Percentiles rank a stretch among this genome's conserved stretches.
phyloP scores from a whole-genome alignment of 2,797 vertebrate species.

The Acrossocheilus fasciatus region DNA sequence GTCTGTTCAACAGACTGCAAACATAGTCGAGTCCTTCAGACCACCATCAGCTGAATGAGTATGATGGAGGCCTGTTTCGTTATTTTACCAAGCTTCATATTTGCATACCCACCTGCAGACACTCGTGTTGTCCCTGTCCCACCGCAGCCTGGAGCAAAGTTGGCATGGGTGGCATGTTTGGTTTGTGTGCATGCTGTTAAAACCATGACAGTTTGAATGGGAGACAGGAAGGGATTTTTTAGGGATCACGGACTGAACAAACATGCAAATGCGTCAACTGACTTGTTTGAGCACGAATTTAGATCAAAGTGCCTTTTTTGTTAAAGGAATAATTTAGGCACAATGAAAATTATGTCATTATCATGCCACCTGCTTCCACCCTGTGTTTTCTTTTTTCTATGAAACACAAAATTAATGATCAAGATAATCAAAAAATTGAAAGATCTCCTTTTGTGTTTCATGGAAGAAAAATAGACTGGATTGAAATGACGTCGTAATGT shows the following conservation, averaged over 20 bases:
- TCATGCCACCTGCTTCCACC: background rate
- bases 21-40: constrained; percentile 7
- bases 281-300: constrained; percentile 10
- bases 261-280: background rate
- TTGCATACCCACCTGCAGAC: constrained; percentile 36
- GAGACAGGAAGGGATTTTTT: constrained; percentile 30
- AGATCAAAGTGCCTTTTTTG: constrained; percentile 4
- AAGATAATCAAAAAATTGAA: background rate
- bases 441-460: background rate
- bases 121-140: constrained; percentile 20
- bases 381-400: background rate
- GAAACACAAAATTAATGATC: background rate
- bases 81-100: constrained; percentile 10
- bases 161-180: background rate
- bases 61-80: background rate
- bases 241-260: constrained; percentile 25
- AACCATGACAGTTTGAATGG: constrained; percentile 5
- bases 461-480: background rate
- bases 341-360: background rate
- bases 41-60: background rate
- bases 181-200: constrained; percentile 26
- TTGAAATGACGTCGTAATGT: background rate
- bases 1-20: constrained; percentile 27
- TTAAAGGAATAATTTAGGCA: background rate
- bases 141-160: constrained; percentile 20